Base-by-base conservation (phyloP, 1,140 invertebrate genomes). In the Drosophila neocordata region DNA sequence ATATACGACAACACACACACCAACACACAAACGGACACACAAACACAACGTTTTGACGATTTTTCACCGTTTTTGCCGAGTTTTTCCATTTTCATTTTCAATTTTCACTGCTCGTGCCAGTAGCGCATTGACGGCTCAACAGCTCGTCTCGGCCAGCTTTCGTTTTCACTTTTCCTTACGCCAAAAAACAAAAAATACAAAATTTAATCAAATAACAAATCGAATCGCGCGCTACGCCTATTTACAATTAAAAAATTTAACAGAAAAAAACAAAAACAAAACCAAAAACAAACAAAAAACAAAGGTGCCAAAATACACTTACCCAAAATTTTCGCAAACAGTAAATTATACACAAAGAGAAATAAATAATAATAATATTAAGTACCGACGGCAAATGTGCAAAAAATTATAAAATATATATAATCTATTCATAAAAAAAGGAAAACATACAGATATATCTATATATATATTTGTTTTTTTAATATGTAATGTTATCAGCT, bases 71-170 rank as follows among this genome's bases (percentile, higher is more conserved):
- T 83, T 66, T 73, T 56, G 73, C 66, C 82, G 82, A 84, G 73
- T 84, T 84, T 81, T 87, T 65, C 82, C 77, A 87, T 84, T 89
- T 89, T 79, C 84, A 89, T 89, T 88, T 88, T 80, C 83, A 89
- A 84, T 88, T 88, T 88, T 78, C 84, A 80, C 73, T 71, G 84
- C 67, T 89, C 73, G 79, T 57, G 85, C 79, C 85, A 90, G 89
- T 90, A 90, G 89, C 89, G 79, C 74, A 89, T 89, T 74, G 89
- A 73, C 89, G 89, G 89, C 89, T 90, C 81, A 83, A 60, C 89
- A 59, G 89, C 89, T 89, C 89, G 89, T 90, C 89, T 85, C 83
- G 84, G 74, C 41, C 78, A 73, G 74, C 56, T 79, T 87, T 82
- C 73, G 53, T 69, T 79, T 71, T 82, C 68, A 53, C 52, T 67